Conservation (phyloP, 1,140 invertebrate species). For the Drosophila mojavensis region DNA sequence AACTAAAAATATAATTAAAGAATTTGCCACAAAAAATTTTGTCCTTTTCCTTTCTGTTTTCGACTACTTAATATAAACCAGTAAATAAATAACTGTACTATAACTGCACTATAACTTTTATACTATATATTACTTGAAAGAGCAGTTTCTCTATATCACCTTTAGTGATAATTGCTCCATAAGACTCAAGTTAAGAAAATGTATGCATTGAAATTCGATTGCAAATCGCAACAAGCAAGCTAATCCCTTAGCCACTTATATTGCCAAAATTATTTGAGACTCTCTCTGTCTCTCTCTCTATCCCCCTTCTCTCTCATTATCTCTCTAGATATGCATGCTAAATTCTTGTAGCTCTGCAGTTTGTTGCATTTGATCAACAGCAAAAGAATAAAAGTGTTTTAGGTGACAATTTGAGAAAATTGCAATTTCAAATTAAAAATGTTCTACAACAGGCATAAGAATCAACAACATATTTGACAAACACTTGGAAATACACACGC, state of each 20-base stretch:
- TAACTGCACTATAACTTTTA: too few relatives aligned
- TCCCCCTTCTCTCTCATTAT: too few relatives aligned
- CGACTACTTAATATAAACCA: too few relatives aligned
- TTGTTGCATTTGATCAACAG: not conserved
- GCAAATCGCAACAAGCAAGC: not conserved
- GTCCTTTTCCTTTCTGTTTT: too few relatives aligned
- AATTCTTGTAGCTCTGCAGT: not conserved
- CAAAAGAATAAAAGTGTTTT: constrained; percentile 9
- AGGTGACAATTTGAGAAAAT: constrained; percentile 34
- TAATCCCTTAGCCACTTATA: constrained; percentile 18
- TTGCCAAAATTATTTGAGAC: not conserved
- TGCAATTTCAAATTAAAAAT: constrained; percentile 24
- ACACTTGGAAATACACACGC: constrained; percentile 10
- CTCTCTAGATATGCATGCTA: too few relatives aligned
- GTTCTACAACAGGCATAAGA: constrained; percentile 24
- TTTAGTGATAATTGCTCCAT: too few relatives aligned
- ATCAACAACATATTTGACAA: constrained; percentile 25
- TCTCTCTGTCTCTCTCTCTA: too few relatives aligned
- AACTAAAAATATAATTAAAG: too few relatives aligned
- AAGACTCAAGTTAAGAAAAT: not conserved
- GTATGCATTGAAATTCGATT: constrained; percentile 19
- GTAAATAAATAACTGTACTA: too few relatives aligned
- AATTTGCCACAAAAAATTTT: too few relatives aligned
- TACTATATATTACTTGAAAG: too few relatives aligned
- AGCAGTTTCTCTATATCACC: too few relatives aligned